Conservation (phyloP, 2,888 invertebrate genomes). For the Drosophila leonis region DNA sequence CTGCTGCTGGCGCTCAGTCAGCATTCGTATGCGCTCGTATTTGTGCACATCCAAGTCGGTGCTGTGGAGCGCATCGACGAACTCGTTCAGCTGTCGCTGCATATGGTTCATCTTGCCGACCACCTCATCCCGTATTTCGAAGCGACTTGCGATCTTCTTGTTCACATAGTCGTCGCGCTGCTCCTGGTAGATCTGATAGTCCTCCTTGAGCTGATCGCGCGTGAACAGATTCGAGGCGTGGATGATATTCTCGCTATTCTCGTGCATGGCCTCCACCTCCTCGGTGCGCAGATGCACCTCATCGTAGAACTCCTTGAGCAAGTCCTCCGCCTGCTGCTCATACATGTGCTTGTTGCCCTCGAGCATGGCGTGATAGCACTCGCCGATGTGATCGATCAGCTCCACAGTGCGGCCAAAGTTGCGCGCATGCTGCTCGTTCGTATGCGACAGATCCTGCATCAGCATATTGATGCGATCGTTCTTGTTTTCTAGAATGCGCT, state of each 20-base stretch:
- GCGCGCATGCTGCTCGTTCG: slow-evolving; percentile 74
- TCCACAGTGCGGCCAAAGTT: slow-evolving; percentile 69
- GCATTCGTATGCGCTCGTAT: slow-evolving; percentile 68
- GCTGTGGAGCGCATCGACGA: slow-evolving; percentile 64
- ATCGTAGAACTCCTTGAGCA: slow-evolving; percentile 74
- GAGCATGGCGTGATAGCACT: slow-evolving; percentile 69
- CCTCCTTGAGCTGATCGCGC: slow-evolving; percentile 65
- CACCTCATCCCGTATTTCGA: slow-evolving; percentile 72
- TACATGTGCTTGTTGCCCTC: slow-evolving; percentile 65
- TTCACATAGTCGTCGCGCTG: slow-evolving; percentile 73
- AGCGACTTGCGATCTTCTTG: slow-evolving; percentile 75
- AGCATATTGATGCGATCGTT: slow-evolving; percentile 74
- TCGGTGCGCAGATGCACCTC: slow-evolving; percentile 61
- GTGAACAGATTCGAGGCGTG: slow-evolving; percentile 73
- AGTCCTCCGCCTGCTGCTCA: slow-evolving; percentile 70
- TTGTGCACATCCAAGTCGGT: slow-evolving; percentile 77
- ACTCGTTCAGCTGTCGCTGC: slow-evolving; percentile 68
- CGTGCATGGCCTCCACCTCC: slow-evolving; percentile 55
- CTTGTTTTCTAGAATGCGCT: slow-evolving; percentile 68
- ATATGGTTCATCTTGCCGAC: slow-evolving; percentile 73
- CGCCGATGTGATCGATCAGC: slow-evolving; percentile 77
- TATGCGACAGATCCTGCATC: slow-evolving; percentile 70
- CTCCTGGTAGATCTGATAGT: slow-evolving; percentile 72
- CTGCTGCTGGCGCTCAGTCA: slow-evolving; percentile 76
- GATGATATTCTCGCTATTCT: slow-evolving; percentile 76